Base-by-base conservation (phyloP, 2,888 invertebrate genomes). In the Eupelmus urozonus region DNA sequence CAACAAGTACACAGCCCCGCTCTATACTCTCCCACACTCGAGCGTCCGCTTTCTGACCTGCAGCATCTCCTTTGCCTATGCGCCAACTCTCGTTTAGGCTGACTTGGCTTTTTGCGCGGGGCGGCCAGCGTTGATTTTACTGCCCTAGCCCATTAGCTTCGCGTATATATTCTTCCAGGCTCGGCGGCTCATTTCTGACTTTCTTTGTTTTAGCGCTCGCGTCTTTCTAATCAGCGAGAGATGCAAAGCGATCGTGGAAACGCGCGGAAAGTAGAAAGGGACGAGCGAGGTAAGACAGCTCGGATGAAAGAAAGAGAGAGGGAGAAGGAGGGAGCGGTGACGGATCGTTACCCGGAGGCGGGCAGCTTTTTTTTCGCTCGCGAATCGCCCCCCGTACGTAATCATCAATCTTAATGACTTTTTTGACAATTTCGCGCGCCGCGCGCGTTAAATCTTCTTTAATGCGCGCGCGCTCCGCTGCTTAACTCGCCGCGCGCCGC, bases 91-190 rank as follows among this genome's bases (percentile, higher is more conserved):
- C 85, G 85, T 86, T 87, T 87, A 81, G 83, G 85, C 84, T 85
- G 86, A 87, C 87, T 87, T 85, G 81, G 81, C 80, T 84, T 87
- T 87, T 88, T 87, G 85, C 83, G 80, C 81, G 79, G 84, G 83
- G 83, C 85, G 84, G 84, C 84, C 84, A 83, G 83, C 85, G 84
- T 85, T 85, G 85, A 85, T 84, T 86, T 85, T 85, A 85, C 84
- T 83, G 83, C 82, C 85, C n/a, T n/a, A n/a, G n/a, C n/a, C n/a
- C n/a, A 82, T 65, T 80, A 45, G 69, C 74, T 57, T 57, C 76
- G 63, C 63, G 75, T 59, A 79, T 70, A 80, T 34, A 3, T 9
- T 34, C 34, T 3, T 34, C 25, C 45, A 34, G 9, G 45, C 5
- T 45, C 20, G 13, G 27, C 65, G 7, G 4, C 63, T 45, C 25